Base-by-base conservation (phyloP, 1,140 invertebrate genomes). In the Lucilia cuprina region DNA sequence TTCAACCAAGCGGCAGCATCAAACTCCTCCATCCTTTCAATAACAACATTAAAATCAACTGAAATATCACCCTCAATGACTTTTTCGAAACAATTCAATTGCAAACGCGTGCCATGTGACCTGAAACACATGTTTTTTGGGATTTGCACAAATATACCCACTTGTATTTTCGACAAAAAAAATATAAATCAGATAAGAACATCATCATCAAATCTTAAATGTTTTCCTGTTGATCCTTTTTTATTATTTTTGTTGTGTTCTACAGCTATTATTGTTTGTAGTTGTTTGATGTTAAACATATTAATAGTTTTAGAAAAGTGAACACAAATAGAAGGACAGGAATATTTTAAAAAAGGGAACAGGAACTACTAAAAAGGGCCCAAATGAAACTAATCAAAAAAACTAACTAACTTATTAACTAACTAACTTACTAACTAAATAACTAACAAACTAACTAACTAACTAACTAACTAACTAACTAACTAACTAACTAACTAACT, bases 41-140 rank as follows among this genome's bases (percentile, higher is more conserved):
- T n/a, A 55, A n/a, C 50, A 55, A n/a, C 3, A 55, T 13, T n/a
- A 55, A 55, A 55, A 55, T 41, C 12, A 55, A 12, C 17, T 55
- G 50, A 41, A 83, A 49, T 17, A 83, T 83, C 87, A 17, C 85
- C 55, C 14, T 74, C 78, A 74, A 74, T 65, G 82, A 70, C 55
- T 35, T 35, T 65, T 35, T 83, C 41, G 19, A 49, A 34, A 50
- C 49, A 55, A 70, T 70, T 70, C 65, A 12, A 70, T 70, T 70
- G n/a, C 49, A 34, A 82, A 49, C 84, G 84, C 49, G 86, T 86
- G 88, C 83, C 87, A 87, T 90, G 89, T 90, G 89, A 90, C 89
- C 90, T 86, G 87, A 88, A 90, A 90, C 89, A 90, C 89, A 90
- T 90, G 89, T 90, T 90, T 90, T 86, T 83, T 85, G 85, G 83